phyloP scores from a whole-genome alignment of 2,113 vertebrate genomes.

The Myrmophylax atrothorax region DNA sequence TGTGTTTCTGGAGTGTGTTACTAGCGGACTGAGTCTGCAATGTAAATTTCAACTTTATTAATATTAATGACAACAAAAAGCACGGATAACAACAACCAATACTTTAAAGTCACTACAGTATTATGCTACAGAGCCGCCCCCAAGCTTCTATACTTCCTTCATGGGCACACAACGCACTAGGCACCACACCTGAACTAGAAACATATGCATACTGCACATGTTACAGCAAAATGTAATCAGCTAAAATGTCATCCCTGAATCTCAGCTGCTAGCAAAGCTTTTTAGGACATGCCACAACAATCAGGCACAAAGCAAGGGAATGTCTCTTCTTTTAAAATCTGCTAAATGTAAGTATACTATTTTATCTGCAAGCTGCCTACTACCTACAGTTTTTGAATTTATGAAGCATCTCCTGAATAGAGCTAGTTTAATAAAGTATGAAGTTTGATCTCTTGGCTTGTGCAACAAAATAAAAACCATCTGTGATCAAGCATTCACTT shows the following conservation, averaged over 20 bases:
- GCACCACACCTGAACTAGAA: neutral
- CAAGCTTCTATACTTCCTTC: conserved; percentile 10
- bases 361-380: neutral
- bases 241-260: neutral
- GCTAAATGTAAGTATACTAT: neutral
- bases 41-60: conserved; percentile 81
- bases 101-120: conserved; percentile 40
- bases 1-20: conserved; percentile 99
- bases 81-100: conserved; percentile 54
- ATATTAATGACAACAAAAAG: conserved; percentile 73
- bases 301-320: neutral
- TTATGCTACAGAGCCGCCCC: conserved; percentile 9
- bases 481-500: neutral
- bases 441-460: conserved; percentile 10
- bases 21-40: conserved; percentile 96
- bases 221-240: neutral
- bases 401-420: neutral
- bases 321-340: neutral
- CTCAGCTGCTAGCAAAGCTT: neutral
- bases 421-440: neutral
- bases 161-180: neutral
- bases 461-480: conserved; percentile 4
- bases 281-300: neutral
- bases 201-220: neutral
- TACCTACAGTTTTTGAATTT: neutral